These are phyloP conservation scores for Dryobotodes eremita DNA, from an alignment of 2,888 invertebrate species.

Conservation along the genomic window DNA sequence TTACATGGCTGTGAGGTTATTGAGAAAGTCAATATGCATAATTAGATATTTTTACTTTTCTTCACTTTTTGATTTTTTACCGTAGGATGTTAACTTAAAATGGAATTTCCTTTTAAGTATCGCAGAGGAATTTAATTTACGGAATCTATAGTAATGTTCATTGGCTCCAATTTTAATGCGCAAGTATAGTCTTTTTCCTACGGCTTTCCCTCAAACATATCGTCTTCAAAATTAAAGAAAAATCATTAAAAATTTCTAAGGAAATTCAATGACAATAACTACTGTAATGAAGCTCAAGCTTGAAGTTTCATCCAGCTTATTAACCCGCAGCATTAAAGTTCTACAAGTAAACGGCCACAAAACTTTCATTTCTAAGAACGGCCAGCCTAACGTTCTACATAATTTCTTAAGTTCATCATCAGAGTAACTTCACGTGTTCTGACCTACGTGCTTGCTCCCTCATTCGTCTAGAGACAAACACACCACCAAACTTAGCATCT, in stretches of 20 bases:
- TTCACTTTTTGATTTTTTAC: constrained; percentile 33
- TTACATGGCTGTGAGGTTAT: constrained; percentile 63
- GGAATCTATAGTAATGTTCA: not conserved
- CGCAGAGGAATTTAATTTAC: not conserved
- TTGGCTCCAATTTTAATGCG: not conserved
- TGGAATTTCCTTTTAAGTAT: not conserved
- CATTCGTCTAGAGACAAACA: constrained; percentile 74
- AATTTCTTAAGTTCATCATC: constrained; percentile 61
- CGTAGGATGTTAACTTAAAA: not conserved
- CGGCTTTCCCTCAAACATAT: not conserved
- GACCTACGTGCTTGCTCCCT: constrained; percentile 72
- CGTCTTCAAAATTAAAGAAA: not conserved
- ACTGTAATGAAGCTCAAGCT: not conserved
- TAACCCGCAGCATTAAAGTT: constrained; percentile 22
- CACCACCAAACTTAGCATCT: constrained; percentile 75
- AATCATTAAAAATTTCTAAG: no score
- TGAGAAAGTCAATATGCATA: constrained; percentile 66
- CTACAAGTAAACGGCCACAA: constrained; percentile 34
- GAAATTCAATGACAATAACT: not conserved
- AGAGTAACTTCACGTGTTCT: constrained; percentile 69
- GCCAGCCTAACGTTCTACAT: constrained; percentile 38
- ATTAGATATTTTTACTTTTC: constrained; percentile 58
- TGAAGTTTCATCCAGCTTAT: not conserved
- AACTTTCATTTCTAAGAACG: constrained; percentile 28
- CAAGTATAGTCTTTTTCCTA: not conserved